Percentiles rank a stretch among this genome's conserved stretches.
These are phyloP conservation scores for Liparis tanakae DNA, from an alignment of 2,797 vertebrate genomes.

Conservation along the genomic window DNA sequence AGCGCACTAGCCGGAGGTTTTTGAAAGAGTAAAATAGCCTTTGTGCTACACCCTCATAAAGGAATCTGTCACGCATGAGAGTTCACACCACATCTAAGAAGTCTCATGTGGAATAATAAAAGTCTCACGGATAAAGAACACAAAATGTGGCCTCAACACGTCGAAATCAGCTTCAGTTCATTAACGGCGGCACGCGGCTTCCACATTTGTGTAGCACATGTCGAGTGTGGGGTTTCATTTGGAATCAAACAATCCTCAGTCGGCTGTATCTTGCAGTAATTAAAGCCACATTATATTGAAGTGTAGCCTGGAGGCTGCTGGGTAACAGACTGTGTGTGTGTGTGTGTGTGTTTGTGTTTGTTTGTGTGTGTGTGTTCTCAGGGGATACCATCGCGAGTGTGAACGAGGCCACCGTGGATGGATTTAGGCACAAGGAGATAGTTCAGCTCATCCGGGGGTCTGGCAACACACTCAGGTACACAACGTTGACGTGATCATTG, in stretches of 20 bases:
- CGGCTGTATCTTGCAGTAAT: slow-evolving; percentile 22
- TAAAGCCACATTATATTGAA: slow-evolving; percentile 33
- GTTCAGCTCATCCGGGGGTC: slow-evolving; percentile 94
- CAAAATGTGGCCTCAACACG: neutral
- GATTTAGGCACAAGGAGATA: slow-evolving; percentile 91
- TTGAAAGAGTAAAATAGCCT: slow-evolving; percentile 28
- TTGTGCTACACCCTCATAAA: slow-evolving; percentile 46
- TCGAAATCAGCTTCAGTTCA: neutral
- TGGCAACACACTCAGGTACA: slow-evolving; percentile 89
- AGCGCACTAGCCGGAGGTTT: slow-evolving; percentile 29
- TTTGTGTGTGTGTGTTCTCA: slow-evolving; percentile 59
- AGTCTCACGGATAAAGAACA: slow-evolving; percentile 3
- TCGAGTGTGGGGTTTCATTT: slow-evolving; percentile 24
- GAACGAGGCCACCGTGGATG: slow-evolving; percentile 90
- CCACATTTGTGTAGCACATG: slow-evolving; percentile 60
- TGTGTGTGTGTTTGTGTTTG: slow-evolving; percentile 20
- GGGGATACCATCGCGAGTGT: slow-evolving; percentile 96
- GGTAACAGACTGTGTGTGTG: neutral
- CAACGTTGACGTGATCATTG: neutral
- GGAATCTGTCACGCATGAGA: slow-evolving; percentile 19
- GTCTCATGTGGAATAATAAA: neutral
- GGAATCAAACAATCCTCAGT: slow-evolving; percentile 29
- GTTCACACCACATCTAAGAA: slow-evolving; percentile 13
- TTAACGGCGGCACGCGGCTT: slow-evolving; percentile 2
- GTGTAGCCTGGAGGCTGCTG: slow-evolving; percentile 11